Evolutionary conservation across 2,797 vertebrate genomes (phyloP).

Genomic region (Sebastes alutus): DNA sequence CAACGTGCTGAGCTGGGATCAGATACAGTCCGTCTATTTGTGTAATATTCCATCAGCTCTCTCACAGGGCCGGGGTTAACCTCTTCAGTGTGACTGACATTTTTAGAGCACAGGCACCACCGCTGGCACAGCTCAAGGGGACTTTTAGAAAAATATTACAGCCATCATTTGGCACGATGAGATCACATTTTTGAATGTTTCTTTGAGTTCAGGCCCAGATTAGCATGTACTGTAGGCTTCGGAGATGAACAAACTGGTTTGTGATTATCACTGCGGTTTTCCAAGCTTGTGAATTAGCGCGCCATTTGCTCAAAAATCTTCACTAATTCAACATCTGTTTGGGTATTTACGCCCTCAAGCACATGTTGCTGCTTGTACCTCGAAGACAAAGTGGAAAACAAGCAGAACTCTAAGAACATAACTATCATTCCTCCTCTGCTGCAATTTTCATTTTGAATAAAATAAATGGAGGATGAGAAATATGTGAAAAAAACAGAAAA

Average conservation of each 20-base stretch:
- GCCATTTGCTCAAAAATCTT: conserved; percentile 53
- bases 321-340: conserved; percentile 57
- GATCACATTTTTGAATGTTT: conserved; percentile 58
- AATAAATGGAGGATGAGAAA: conserved; percentile 25
- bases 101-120: conserved; percentile 77
- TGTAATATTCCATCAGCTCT: conserved; percentile 77
- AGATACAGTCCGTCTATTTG: conserved; percentile 79
- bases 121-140: conserved; percentile 57
- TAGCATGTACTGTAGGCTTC: conserved; percentile 56
- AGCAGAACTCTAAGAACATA: conserved; percentile 39
- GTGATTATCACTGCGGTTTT: conserved; percentile 50
- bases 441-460: conserved; percentile 31
- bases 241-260: conserved; percentile 47
- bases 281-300: conserved; percentile 48
- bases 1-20: conserved; percentile 76
- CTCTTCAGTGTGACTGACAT: conserved; percentile 79
- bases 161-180: conserved; percentile 57
- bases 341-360: conserved; percentile 36
- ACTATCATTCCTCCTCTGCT: conserved; percentile 34
- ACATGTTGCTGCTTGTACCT: conserved; percentile 50
- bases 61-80: conserved; percentile 66
- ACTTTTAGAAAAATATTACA: conserved; percentile 68
- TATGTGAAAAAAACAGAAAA: conserved; percentile 47
- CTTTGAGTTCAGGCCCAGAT: conserved; percentile 62
- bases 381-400: conserved; percentile 56